Evolutionary conservation across 2,797 vertebrate species (phyloP).

Genomic region (Enteromius mattozi): DNA sequence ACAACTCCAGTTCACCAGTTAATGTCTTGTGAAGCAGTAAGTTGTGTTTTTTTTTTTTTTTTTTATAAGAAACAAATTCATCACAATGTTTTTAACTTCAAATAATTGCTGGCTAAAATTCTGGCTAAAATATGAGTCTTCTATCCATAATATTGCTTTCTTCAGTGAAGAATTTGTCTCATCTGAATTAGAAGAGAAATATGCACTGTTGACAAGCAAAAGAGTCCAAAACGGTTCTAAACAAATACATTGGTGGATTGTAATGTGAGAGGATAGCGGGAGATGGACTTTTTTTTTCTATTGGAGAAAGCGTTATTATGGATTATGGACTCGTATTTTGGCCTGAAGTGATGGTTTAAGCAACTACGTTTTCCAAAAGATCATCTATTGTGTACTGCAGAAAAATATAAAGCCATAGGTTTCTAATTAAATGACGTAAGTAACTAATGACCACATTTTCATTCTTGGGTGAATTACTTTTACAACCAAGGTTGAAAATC

Average conservation of each 20-base stretch:
- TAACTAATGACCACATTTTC: not conserved
- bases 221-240: not conserved
- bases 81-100: not conserved
- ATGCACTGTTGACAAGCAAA: not conserved
- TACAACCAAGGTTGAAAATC: not conserved
- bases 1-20: not conserved
- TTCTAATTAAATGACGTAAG: not conserved
- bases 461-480: not conserved
- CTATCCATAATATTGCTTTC: not conserved
- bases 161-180: not conserved
- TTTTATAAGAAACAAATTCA: not conserved
- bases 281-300: not conserved
- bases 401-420: not conserved
- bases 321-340: not conserved
- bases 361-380: not conserved
- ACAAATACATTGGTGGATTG: not conserved
- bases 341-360: not conserved
- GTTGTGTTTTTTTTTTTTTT: not conserved
- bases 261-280: not conserved
- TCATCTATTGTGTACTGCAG: not conserved
- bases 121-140: not conserved
- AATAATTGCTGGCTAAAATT: not conserved
- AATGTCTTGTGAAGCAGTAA: not conserved
- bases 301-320: not conserved
- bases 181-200: not conserved